phyloP scores from a whole-genome alignment of 2,888 invertebrate species.

The Mesoligia furuncula region DNA sequence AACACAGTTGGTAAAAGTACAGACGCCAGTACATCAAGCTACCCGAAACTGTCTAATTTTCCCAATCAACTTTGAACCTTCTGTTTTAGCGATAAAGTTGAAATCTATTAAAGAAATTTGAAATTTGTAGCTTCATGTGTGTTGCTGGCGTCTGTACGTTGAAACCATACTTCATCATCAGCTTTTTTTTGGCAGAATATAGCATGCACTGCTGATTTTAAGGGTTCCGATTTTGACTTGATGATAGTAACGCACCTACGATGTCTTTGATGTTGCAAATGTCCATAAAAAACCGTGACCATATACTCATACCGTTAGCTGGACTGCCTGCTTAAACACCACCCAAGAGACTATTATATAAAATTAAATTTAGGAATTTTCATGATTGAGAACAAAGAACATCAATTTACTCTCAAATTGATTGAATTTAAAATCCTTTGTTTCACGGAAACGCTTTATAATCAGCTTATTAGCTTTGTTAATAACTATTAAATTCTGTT shows the following conservation, averaged over 20 bases:
- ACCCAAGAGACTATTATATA: background rate
- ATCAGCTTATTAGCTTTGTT: slow-evolving; percentile 3
- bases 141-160: too few species aligned
- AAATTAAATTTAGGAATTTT: background rate
- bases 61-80: too few species aligned
- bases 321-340: background rate
- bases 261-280: background rate
- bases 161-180: too few species aligned
- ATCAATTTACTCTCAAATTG: slow-evolving; percentile 27
- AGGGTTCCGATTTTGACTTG: too few species aligned
- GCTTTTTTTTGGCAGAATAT: too few species aligned
- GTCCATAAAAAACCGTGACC: background rate
- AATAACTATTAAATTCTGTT: slow-evolving; percentile 10
- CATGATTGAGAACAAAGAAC: background rate
- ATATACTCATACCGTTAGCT: background rate
- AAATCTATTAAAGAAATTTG: too few species aligned
- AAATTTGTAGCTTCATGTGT: too few species aligned
- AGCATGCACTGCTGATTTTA: too few species aligned
- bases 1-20: too few species aligned
- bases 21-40: too few species aligned
- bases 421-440: slow-evolving; percentile 17
- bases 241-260: background rate
- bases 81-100: too few species aligned
- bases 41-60: too few species aligned
- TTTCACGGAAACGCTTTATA: slow-evolving; percentile 10